Evolutionary conservation across 1,140 invertebrate species (phyloP).

Genomic region (Nebria ingens): DNA sequence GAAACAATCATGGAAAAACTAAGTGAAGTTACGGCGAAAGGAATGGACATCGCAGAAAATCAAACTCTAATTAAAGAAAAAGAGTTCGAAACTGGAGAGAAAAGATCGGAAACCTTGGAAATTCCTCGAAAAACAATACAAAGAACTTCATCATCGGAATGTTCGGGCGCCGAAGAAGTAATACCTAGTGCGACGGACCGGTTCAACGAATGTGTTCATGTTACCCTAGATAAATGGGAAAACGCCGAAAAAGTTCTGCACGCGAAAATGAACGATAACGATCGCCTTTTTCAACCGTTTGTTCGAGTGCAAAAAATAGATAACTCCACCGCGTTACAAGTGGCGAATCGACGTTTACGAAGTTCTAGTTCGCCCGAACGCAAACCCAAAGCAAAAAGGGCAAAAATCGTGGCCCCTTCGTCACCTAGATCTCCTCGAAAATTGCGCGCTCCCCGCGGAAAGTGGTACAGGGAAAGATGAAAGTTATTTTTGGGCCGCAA

Average conservation of each 20-base stretch:
- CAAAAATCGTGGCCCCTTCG: slow-evolving; percentile 19
- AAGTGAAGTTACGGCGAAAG: background rate
- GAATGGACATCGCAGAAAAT: no score
- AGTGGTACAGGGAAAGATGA: slow-evolving; percentile 33
- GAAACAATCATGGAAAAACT: no score
- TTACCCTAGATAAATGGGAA: slow-evolving; percentile 19
- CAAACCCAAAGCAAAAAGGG: slow-evolving; percentile 20
- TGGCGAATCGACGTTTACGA: slow-evolving; percentile 6
- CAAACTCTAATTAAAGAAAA: no score
- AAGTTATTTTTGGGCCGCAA: no score
- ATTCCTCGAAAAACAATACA: background rate
- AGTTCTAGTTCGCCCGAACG: slow-evolving; percentile 19
- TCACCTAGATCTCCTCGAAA: slow-evolving; percentile 29
- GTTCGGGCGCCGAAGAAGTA: slow-evolving; percentile 12
- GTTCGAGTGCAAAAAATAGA: slow-evolving; percentile 30
- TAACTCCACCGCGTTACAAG: slow-evolving; percentile 14
- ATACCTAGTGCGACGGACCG: slow-evolving; percentile 10
- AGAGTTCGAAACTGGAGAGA: no score
- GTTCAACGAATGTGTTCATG: slow-evolving; percentile 9
- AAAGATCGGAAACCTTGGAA: background rate
- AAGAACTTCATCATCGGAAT: background rate
- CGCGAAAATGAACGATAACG: slow-evolving; percentile 22
- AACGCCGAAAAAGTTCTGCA: slow-evolving; percentile 23
- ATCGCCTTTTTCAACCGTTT: slow-evolving; percentile 24
- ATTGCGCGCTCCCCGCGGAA: slow-evolving; percentile 26